These are phyloP conservation scores for Sinodicranocentrus sp. DNA, from an alignment of 2,888 invertebrate genomes.

Conservation along the genomic window DNA sequence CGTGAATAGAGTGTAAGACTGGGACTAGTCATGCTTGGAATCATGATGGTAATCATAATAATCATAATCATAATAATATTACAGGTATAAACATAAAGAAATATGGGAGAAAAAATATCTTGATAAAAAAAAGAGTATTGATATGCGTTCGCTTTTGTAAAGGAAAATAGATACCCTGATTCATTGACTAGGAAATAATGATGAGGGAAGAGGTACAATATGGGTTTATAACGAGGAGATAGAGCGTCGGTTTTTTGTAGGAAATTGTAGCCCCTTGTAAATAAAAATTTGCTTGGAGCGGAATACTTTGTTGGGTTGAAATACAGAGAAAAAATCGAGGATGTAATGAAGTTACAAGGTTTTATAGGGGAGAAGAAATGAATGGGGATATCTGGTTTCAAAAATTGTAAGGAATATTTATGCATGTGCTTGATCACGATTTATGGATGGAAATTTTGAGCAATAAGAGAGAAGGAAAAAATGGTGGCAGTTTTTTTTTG, in stretches of 20 bases:
- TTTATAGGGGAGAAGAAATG: not conserved
- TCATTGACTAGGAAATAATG: slow-evolving; percentile 10
- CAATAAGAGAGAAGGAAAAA: no score
- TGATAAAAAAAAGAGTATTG: not conserved
- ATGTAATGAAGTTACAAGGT: not conserved
- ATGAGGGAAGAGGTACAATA: slow-evolving; percentile 18
- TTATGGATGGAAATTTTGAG: slow-evolving; percentile 1
- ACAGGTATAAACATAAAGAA: slow-evolving; percentile 12
- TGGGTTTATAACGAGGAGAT: slow-evolving; percentile 9
- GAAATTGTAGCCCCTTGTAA: slow-evolving; percentile 1
- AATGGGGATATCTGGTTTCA: slow-evolving; percentile 48
- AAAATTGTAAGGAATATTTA: not conserved
- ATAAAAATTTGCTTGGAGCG: slow-evolving; percentile 33
- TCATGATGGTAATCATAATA: slow-evolving; percentile 19
- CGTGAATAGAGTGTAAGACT: slow-evolving; percentile 3
- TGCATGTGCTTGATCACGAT: slow-evolving; percentile 23
- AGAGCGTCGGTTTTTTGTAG: not conserved
- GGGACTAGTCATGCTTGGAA: slow-evolving; percentile 8
- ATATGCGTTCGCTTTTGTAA: not conserved
- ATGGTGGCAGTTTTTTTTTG: no score
- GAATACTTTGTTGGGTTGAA: not conserved
- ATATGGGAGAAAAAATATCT: not conserved
- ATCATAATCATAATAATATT: slow-evolving; percentile 28
- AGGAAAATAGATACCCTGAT: slow-evolving; percentile 1
- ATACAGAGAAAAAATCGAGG: no score